Conservation (phyloP, 2,113 vertebrate genomes). For the Mionectes macconnelli region DNA sequence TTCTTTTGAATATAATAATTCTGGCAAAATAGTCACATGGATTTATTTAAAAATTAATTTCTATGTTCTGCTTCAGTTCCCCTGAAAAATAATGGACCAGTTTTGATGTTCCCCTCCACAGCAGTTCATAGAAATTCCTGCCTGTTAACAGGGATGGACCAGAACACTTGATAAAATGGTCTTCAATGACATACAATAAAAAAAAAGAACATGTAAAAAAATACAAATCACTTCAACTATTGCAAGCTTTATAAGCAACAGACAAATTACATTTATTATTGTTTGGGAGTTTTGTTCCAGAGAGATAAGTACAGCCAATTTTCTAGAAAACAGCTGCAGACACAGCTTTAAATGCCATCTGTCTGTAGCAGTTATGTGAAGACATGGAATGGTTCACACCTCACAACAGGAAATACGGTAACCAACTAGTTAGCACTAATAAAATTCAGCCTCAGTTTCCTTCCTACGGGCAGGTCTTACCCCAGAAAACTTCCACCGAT, state of each 20-base stretch:
- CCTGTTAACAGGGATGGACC: not conserved
- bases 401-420: conserved; percentile 16
- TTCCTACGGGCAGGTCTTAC: not conserved
- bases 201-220: conserved; percentile 19
- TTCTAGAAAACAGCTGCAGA: conserved; percentile 45
- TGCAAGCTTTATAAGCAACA: conserved; percentile 23
- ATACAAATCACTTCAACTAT: not conserved
- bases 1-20: not conserved
- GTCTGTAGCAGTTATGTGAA: not conserved
- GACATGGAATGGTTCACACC: conserved; percentile 16
- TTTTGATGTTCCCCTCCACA: conserved; percentile 33
- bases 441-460: not conserved
- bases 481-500: not conserved
- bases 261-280: not conserved
- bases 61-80: not conserved
- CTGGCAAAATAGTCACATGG: not conserved
- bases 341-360: conserved; percentile 54
- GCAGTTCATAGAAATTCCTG: conserved; percentile 3
- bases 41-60: conserved; percentile 10
- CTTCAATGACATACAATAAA: conserved; percentile 8
- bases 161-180: conserved; percentile 47
- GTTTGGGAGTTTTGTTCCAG: not conserved
- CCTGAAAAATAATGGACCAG: not conserved
- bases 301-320: conserved; percentile 37
- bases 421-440: conserved; percentile 16